Evolutionary conservation across 2,888 invertebrate species (phyloP).

Genomic region (Spilosoma lubricipeda): DNA sequence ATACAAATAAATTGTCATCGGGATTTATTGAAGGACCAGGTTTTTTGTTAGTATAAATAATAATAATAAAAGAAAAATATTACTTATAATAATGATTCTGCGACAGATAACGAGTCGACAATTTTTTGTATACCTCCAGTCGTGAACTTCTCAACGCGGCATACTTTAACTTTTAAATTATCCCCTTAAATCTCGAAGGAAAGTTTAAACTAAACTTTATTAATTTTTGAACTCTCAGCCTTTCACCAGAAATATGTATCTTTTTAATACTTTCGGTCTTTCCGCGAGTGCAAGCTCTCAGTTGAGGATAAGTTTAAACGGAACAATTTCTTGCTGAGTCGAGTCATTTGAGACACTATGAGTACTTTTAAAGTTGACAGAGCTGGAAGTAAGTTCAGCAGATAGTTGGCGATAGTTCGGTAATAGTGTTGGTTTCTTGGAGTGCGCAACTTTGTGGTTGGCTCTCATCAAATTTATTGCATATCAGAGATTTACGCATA

Average conservation of each 20-base stretch:
- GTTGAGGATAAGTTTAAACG: constrained; percentile 16
- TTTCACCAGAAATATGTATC: constrained; percentile 39
- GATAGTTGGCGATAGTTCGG: constrained; percentile 15
- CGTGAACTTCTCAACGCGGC: background rate
- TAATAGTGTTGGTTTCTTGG: constrained; percentile 4
- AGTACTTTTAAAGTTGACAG: constrained; percentile 19
- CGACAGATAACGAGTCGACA: background rate
- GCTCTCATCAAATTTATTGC: background rate
- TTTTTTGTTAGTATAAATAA: background rate
- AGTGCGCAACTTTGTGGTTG: constrained; percentile 7
- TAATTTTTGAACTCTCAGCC: constrained; percentile 46
- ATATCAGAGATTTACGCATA: too few species aligned
- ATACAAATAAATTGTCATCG: too few species aligned
- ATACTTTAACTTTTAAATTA: background rate
- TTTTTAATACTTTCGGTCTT: constrained; percentile 42
- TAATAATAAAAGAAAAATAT: background rate
- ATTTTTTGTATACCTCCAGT: background rate
- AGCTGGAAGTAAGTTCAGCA: constrained; percentile 7
- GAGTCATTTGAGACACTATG: constrained; percentile 15
- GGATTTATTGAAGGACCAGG: too few species aligned
- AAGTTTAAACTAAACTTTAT: constrained; percentile 52
- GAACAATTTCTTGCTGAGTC: constrained; percentile 15
- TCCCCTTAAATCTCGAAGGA: background rate
- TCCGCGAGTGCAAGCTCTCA: constrained; percentile 18
- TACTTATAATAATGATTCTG: background rate